phyloP scores from a whole-genome alignment of 1,140 invertebrate genomes.

The Meteorus sp. region DNA sequence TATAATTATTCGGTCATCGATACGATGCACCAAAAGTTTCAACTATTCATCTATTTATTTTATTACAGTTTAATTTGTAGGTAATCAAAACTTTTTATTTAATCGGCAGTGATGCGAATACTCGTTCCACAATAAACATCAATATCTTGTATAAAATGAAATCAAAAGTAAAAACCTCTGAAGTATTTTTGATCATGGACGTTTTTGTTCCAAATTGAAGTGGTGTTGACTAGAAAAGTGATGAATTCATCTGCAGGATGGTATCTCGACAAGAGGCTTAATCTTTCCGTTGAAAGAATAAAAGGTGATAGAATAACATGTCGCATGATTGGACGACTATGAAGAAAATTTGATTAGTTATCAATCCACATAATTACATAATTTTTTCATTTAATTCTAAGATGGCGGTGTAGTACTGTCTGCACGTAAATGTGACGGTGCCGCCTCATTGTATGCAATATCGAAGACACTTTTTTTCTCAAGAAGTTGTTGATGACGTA shows the following conservation, averaged over 20 bases:
- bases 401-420: conserved; percentile 60
- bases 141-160: background rate
- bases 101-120: conserved; percentile 26
- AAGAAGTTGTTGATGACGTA: conserved; percentile 68
- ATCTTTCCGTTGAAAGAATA: too few species aligned
- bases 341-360: too few species aligned
- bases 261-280: too few species aligned
- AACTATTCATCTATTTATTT: background rate
- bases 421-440: conserved; percentile 65
- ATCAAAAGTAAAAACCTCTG: too few species aligned
- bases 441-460: conserved; percentile 87
- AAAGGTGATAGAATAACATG: too few species aligned
- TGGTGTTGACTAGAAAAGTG: too few species aligned
- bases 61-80: background rate
- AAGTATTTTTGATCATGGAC: too few species aligned
- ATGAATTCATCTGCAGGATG: too few species aligned
- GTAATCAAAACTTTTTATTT: conserved; percentile 37
- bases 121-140: conserved; percentile 1
- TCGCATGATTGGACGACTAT: too few species aligned
- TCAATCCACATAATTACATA: background rate
- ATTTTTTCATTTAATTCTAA: conserved; percentile 30
- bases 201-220: too few species aligned
- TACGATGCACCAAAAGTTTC: too few species aligned
- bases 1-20: too few species aligned
- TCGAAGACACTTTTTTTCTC: conserved; percentile 94